Conservation (phyloP, 2,888 invertebrate genomes). For the Pristionchus entomophagus region DNA sequence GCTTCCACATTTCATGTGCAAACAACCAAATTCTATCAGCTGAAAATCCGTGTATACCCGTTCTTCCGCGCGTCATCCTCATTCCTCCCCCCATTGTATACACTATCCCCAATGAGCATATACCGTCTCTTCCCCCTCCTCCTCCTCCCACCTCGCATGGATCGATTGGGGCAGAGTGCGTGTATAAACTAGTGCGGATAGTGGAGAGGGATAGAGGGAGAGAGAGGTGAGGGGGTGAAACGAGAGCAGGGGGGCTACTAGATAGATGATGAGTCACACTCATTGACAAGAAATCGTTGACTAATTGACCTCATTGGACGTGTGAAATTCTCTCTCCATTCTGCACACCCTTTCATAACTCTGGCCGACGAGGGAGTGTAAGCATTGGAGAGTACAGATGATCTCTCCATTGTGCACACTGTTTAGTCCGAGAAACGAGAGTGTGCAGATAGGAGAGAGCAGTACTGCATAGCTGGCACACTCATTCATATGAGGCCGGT, state of each 20-base stretch:
- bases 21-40: neutral
- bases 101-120: conserved; percentile 25
- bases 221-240: neutral
- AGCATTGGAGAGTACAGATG: too few species aligned
- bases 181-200: conserved; percentile 33
- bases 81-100: conserved; percentile 4
- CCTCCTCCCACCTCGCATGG: too few species aligned
- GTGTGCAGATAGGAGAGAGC: too few species aligned
- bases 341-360: too few species aligned
- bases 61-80: neutral
- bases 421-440: too few species aligned
- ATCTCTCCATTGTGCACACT: too few species aligned
- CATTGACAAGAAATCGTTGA: conserved; percentile 19
- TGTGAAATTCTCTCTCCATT: neutral
- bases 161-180: conserved; percentile 30
- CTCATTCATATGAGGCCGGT: too few species aligned
- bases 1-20: too few species aligned
- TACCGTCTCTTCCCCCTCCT: neutral
- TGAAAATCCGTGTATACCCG: neutral
- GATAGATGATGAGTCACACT: neutral
- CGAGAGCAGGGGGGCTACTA: neutral
- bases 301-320: neutral
- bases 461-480: too few species aligned
- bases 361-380: too few species aligned
- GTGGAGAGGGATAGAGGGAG: neutral